Conservation (phyloP, 92 coral and sea anemone genomes). For the Porites divaricata region DNA sequence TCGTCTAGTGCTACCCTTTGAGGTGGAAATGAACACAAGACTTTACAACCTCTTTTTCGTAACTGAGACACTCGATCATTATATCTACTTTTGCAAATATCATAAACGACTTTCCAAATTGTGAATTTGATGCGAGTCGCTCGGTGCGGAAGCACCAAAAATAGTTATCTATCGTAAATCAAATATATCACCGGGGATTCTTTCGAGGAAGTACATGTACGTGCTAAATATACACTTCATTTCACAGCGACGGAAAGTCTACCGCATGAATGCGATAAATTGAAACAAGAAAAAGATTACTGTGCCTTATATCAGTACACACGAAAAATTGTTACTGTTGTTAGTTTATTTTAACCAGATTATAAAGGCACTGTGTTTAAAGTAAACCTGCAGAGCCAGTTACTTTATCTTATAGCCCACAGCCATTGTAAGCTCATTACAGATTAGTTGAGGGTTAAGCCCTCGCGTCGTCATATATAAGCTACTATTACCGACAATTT, state of each 20-base stretch:
- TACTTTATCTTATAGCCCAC: constrained; percentile 1
- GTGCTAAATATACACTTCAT: constrained; percentile 9
- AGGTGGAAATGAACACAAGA: neutral
- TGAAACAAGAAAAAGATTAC: neutral
- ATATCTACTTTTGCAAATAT: constrained; percentile 9
- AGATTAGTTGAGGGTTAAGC: constrained; percentile 3
- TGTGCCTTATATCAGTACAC: neutral
- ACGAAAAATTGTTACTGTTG: neutral
- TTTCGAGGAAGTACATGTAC: neutral
- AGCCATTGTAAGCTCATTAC: constrained; percentile 23
- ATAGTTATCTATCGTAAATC: neutral
- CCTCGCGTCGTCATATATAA: constrained; percentile 15
- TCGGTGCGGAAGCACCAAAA: neutral
- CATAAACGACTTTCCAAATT: neutral
- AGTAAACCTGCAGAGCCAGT: neutral
- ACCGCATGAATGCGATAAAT: neutral
- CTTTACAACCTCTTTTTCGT: neutral
- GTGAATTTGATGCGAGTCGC: neutral
- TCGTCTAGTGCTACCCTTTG: constrained; percentile 1
- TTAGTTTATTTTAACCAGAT: constrained; percentile 19
- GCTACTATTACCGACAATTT: too few species aligned
- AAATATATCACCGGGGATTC: neutral
- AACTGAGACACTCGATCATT: neutral
- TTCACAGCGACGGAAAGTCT: constrained; percentile 32
- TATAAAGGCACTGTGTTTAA: neutral